phyloP scores from a whole-genome alignment of 2,113 vertebrate genomes.

The Macquaria australasica region DNA sequence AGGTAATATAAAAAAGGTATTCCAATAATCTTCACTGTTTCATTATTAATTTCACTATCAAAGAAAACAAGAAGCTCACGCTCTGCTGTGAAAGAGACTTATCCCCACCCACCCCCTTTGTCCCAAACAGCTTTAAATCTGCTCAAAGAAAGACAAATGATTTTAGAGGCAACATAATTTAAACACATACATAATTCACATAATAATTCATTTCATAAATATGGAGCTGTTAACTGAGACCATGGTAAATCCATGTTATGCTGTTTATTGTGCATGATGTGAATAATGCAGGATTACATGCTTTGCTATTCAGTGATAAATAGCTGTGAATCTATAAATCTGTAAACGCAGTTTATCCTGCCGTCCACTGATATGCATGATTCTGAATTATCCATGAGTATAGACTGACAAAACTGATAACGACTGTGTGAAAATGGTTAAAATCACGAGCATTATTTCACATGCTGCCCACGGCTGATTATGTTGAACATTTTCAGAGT shows the following conservation, averaged over 20 bases:
- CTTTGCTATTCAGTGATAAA: conserved; percentile 56
- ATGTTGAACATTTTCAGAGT: conserved; percentile 7
- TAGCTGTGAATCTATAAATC: conserved; percentile 60
- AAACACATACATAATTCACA: conserved; percentile 45
- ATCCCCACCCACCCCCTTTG: conserved; percentile 22
- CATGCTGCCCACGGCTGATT: conserved; percentile 27
- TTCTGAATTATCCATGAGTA: conserved; percentile 43
- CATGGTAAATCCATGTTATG: conserved; percentile 47
- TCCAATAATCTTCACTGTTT: background rate
- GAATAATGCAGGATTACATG: conserved; percentile 66
- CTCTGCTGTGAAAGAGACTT: background rate
- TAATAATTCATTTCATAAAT: conserved; percentile 55
- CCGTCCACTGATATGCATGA: conserved; percentile 38
- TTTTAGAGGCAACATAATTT: conserved; percentile 36
- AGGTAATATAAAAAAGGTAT: background rate
- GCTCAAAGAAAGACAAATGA: conserved; percentile 48
- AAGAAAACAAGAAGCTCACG: conserved; percentile 8
- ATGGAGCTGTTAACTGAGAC: conserved; percentile 32
- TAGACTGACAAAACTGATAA: conserved; percentile 22
- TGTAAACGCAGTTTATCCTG: conserved; percentile 48
- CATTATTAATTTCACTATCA: background rate
- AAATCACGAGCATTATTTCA: conserved; percentile 43
- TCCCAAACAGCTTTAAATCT: conserved; percentile 43
- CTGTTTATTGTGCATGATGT: conserved; percentile 50
- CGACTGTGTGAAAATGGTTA: conserved; percentile 23